A percentile compares a stretch with the other conserved stretches of the same genome.
Conservation (phyloP, 2,797 vertebrate species). For the Pseudochirops corinnae region DNA sequence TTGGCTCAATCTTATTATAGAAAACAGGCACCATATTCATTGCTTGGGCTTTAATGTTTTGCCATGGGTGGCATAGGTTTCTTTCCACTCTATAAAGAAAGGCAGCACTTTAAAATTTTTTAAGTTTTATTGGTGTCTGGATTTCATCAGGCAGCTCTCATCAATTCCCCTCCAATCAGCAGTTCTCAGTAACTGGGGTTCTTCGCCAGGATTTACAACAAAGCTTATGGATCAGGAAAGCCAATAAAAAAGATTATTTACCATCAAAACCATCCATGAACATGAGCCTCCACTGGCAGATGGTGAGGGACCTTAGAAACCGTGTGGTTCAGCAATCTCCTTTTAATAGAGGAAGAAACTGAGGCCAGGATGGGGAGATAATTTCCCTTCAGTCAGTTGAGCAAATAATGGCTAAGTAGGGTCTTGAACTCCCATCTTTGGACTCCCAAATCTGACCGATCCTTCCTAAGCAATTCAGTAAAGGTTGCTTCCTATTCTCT, state of each 20-base stretch:
- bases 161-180: rapidly evolving
- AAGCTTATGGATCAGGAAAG: rapidly evolving
- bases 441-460: neutral
- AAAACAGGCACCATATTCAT: rapidly evolving
- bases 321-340: neutral
- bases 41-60: rapidly evolving
- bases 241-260: rapidly evolving
- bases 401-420: neutral
- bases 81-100: rapidly evolving
- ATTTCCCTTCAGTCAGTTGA: neutral
- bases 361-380: neutral
- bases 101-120: neutral
- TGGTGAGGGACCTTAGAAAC: neutral
- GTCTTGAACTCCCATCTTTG: neutral
- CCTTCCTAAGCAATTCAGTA: neutral
- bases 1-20: neutral
- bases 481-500: neutral
- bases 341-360: neutral
- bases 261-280: neutral
- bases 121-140: neutral
- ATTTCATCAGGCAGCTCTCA: neutral
- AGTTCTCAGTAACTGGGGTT: rapidly evolving
- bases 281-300: neutral
- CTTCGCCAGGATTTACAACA: neutral
- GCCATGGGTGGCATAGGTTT: rapidly evolving